Evolutionary conservation across 2,113 vertebrate species (phyloP).

Genomic region (Myotis lucifugus): DNA sequence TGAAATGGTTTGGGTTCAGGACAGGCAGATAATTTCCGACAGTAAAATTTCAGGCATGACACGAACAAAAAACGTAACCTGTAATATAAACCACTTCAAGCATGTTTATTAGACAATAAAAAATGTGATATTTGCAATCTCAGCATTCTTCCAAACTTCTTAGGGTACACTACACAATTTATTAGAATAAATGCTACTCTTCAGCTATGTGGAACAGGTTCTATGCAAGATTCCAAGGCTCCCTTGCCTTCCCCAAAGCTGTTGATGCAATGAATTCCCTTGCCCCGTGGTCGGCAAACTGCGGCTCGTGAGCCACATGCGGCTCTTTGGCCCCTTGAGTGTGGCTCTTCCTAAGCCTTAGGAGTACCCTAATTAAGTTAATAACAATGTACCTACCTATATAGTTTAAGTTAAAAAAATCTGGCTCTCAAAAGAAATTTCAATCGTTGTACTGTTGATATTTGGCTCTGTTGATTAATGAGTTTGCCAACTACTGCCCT

Average conservation of each 20-base stretch:
- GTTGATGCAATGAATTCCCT: slow-evolving; percentile 56
- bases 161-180: slow-evolving; percentile 53
- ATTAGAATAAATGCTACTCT: slow-evolving; percentile 66
- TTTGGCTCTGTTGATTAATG: no score
- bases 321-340: no score
- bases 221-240: slow-evolving; percentile 29
- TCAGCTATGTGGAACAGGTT: slow-evolving; percentile 52
- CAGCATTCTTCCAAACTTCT: slow-evolving; percentile 67
- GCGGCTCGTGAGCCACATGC: no score
- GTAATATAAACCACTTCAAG: slow-evolving; percentile 64
- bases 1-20: slow-evolving; percentile 50
- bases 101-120: slow-evolving; percentile 72
- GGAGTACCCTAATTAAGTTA: no score
- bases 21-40: slow-evolving; percentile 59
- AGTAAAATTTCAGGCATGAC: slow-evolving; percentile 67
- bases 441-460: no score
- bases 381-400: no score
- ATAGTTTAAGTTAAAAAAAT: no score
- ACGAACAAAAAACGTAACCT: slow-evolving; percentile 63
- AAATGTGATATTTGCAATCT: slow-evolving; percentile 55
- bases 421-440: no score
- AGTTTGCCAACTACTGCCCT: background rate
- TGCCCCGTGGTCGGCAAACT: no score
- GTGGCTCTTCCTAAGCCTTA: no score
- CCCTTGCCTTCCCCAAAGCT: slow-evolving; percentile 47